Evolutionary conservation across 2,888 invertebrate genomes (phyloP).

Genomic region (Quadriops clusia): DNA sequence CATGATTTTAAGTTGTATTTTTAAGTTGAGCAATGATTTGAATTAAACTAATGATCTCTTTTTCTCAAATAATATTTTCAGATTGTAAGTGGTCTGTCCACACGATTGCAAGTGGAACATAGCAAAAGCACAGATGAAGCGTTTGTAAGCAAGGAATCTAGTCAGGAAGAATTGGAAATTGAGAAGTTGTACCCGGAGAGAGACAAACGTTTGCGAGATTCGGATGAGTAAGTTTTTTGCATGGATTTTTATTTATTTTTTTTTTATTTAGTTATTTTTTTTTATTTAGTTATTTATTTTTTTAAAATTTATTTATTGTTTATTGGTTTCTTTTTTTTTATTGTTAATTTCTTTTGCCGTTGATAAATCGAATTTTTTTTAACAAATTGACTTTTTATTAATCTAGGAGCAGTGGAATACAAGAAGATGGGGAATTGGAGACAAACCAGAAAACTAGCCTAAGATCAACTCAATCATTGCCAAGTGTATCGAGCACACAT

Average conservation of each 20-base stretch:
- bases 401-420: conserved; percentile 43
- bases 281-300: conserved; percentile 7
- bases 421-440: conserved; percentile 44
- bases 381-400: conserved; percentile 13
- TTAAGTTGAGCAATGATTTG: too few relatives aligned
- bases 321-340: conserved; percentile 4
- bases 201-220: conserved; percentile 24
- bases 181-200: conserved; percentile 23
- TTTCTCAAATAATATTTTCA: conserved; percentile 9
- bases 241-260: conserved; percentile 7
- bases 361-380: conserved; percentile 8
- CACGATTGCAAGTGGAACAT: conserved; percentile 25
- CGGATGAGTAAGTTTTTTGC: conserved; percentile 32
- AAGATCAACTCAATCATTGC: conserved; percentile 37
- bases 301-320: not conserved
- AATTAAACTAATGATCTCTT: conserved; percentile 3
- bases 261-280: conserved; percentile 10
- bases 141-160: conserved; percentile 41
- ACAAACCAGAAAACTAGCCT: conserved; percentile 27
- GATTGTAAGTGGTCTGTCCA: conserved; percentile 9
- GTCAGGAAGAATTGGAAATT: conserved; percentile 40
- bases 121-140: conserved; percentile 39
- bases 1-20: too few relatives aligned
- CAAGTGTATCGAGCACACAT: too few relatives aligned
- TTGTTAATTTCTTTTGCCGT: not conserved